Evolutionary conservation across 2,888 invertebrate species (phyloP), one percentile per base, ranked within the genome.

Genomic region (Phlogophora meticulosa): DNA sequence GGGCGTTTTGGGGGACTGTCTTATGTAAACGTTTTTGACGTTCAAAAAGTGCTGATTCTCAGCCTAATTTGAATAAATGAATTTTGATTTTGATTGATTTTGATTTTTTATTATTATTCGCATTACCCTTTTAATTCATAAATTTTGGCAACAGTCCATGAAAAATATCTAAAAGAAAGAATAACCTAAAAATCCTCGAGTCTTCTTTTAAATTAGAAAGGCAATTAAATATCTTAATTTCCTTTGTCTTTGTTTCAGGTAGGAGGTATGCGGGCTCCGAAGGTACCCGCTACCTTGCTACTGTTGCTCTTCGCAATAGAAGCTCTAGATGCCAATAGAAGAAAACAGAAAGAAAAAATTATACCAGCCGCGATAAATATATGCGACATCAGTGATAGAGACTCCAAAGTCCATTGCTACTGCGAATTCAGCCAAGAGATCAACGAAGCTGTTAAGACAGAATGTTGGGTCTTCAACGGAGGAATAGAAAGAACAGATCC

Each of bases 381-480:
- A 60, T 97, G 97, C 82, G 96, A 96, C 80, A 96, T 96, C 59
- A 95, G 96, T 72, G 95, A 93, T 70, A 89, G 93, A 73, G 94
- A 96, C 62, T 94, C 96, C 0, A 96, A 97, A 80, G 94, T 97
- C 28, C 97, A 96, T 80, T 98, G 98, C 88, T 96, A 97, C 85
- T 97, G 97, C 87, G 96, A 97, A 83, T 95, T 95, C 72, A 95
- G 95, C 52, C 95, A 95, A 80, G 93, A 95, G 66, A 88, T 94
- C 71, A 95, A 95, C 81, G 93, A 96, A 85, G 97, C 97, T 4
- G 96, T 97, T 17, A 97, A 97, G 81, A 97, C 97, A 68, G 97
- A 97, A 91, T 98, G 98, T 87, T 97, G 97, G 96, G 96, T 98
- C 4, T 97, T 98, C 92, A 97, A 97, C 74, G 96, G 96, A 59